A percentile compares a stretch with the other conserved stretches of the same genome.
These are phyloP conservation scores for Homarus gammarus DNA, from an alignment of 2,888 invertebrate genomes.

Conservation along the genomic window DNA sequence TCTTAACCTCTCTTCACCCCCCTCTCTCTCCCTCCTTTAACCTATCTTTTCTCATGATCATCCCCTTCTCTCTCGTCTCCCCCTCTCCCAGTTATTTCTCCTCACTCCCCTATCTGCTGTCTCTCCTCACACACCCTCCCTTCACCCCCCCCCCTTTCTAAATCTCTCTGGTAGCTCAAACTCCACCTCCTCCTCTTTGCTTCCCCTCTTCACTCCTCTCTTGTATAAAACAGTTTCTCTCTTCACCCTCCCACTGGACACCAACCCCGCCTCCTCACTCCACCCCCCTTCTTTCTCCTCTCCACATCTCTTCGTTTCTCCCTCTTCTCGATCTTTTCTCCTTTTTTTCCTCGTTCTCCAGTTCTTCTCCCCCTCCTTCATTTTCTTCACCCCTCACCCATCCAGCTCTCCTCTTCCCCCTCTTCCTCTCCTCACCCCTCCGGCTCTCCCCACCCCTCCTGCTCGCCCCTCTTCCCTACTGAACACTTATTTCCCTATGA, in stretches of 20 bases:
- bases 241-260: neutral
- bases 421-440: neutral
- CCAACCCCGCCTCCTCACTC: neutral
- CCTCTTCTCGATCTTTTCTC: neutral
- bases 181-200: neutral
- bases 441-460: conserved; percentile 10
- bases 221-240: neutral
- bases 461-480: conserved; percentile 38
- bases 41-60: neutral
- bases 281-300: neutral
- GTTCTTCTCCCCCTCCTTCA: neutral
- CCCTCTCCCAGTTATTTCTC: neutral
- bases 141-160: neutral
- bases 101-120: neutral
- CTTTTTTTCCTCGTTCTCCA: neutral
- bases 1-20: conserved; percentile 2
- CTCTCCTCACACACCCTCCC: neutral
- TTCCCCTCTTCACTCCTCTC: too few species aligned
- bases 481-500: conserved; percentile 61
- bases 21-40: conserved; percentile 30
- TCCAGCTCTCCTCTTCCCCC: neutral
- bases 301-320: neutral
- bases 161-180: neutral
- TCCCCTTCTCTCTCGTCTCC: conserved; percentile 7
- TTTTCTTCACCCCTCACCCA: neutral